Evolutionary conservation across 2,888 invertebrate species (phyloP).

Genomic region (Piscicola geometra): DNA sequence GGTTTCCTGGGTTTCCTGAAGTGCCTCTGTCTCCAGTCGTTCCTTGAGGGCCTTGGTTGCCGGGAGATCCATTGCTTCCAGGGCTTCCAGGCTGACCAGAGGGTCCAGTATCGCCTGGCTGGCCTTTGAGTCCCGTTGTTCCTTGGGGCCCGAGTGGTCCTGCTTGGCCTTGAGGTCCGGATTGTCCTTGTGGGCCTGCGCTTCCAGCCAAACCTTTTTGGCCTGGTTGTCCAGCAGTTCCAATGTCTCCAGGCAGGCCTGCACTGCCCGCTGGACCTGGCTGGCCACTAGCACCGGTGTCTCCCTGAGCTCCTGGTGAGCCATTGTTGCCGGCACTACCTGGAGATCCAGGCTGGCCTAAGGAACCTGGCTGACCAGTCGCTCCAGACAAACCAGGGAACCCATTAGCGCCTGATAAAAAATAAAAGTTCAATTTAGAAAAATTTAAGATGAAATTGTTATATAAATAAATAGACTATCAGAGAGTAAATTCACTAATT

Average conservation of each 20-base stretch:
- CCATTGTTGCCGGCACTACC: constrained; percentile 34
- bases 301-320: constrained; percentile 13
- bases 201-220: constrained; percentile 14
- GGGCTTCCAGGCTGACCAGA: constrained; percentile 11
- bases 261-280: neutral
- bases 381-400: constrained; percentile 40
- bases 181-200: constrained; percentile 24
- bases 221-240: constrained; percentile 37
- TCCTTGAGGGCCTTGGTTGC: constrained; percentile 11
- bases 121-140: constrained; percentile 14
- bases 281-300: constrained; percentile 16
- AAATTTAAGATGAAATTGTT: neutral
- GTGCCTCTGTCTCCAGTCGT: neutral
- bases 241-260: constrained; percentile 16
- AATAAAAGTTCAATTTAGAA: neutral
- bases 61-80: neutral
- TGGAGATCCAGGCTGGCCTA: constrained; percentile 38
- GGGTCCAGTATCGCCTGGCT: constrained; percentile 32
- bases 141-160: constrained; percentile 58
- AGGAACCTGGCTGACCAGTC: constrained; percentile 38
- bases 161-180: constrained; percentile 58
- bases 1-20: constrained; percentile 4
- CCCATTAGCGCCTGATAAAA: constrained; percentile 21
- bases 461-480: neutral
- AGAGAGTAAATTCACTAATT: neutral